phyloP scores from a whole-genome alignment of 2,113 vertebrate genomes.

The Isurus oxyrinchus region DNA sequence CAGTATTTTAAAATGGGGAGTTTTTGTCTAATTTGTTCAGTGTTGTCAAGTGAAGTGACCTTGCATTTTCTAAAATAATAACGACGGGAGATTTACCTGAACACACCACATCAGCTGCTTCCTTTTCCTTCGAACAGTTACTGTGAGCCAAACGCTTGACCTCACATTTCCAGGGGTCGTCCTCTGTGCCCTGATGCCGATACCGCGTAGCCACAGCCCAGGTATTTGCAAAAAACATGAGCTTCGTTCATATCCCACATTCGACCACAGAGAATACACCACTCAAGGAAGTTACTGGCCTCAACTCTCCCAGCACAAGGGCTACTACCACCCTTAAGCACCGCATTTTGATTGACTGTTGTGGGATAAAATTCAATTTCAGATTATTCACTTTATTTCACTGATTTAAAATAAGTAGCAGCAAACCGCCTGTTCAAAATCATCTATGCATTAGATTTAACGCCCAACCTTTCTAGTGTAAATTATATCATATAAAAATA shows the following conservation, averaged over 20 bases:
- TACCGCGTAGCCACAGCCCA: slow-evolving; percentile 45
- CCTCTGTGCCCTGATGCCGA: slow-evolving; percentile 43
- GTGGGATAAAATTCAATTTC: neutral
- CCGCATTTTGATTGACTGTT: neutral
- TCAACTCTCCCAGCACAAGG: slow-evolving; percentile 39
- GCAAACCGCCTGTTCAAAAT: too few relatives aligned
- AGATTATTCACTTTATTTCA: too few relatives aligned
- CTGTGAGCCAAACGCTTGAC: neutral
- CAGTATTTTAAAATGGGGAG: too few relatives aligned
- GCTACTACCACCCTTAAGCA: slow-evolving; percentile 35
- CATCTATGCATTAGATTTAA: too few relatives aligned
- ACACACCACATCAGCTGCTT: neutral
- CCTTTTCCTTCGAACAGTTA: neutral
- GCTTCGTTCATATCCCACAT: slow-evolving; percentile 42
- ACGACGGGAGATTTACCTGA: neutral
- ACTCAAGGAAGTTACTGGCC: slow-evolving; percentile 18
- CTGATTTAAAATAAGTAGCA: too few relatives aligned
- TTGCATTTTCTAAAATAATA: neutral
- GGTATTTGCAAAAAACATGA: slow-evolving; percentile 44
- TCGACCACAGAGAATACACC: slow-evolving; percentile 42
- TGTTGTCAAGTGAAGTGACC: neutral
- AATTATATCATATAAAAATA: too few relatives aligned
- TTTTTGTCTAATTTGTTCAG: too few relatives aligned
- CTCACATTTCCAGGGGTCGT: slow-evolving; percentile 41
- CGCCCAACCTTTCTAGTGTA: too few relatives aligned